Conservation (phyloP, 2,113 vertebrate genomes). For the Amphilophus citrinellus region DNA sequence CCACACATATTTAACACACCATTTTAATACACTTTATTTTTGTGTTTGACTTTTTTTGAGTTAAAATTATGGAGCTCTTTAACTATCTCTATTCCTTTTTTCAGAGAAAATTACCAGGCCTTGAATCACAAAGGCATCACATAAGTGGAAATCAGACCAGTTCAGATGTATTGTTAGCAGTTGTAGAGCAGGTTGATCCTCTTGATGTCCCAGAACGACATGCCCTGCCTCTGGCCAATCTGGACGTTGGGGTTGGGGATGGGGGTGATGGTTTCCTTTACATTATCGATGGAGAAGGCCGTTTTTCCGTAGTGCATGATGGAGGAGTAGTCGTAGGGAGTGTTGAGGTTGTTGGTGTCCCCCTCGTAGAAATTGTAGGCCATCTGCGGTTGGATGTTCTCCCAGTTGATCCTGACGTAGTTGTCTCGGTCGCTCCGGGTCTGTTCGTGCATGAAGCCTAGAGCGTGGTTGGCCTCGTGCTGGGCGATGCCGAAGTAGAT, state of each 20-base stretch:
- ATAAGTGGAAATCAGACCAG: background rate
- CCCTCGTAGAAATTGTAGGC: slow-evolving; percentile 36
- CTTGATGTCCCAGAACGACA: background rate
- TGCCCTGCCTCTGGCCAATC: background rate
- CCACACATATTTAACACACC: background rate
- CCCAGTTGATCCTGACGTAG: slow-evolving; percentile 37
- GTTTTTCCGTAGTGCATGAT: background rate
- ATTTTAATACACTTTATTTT: background rate
- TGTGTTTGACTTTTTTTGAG: background rate
- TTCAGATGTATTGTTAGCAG: background rate
- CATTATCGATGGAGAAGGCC: background rate
- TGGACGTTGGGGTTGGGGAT: no score
- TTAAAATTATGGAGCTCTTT: background rate
- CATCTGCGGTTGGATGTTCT: background rate
- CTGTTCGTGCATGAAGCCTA: slow-evolving; percentile 54
- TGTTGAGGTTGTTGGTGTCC: slow-evolving; percentile 19
- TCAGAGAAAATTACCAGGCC: no score
- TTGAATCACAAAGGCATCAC: no score
- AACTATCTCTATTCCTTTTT: no score
- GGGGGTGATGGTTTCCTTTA: no score
- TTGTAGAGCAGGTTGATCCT: background rate
- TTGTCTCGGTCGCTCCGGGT: slow-evolving; percentile 51
- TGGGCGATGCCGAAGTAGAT: slow-evolving; percentile 33
- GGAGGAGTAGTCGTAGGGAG: background rate
- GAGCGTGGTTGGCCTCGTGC: slow-evolving; percentile 30